Evolutionary conservation across 2,888 invertebrate species (phyloP).

Genomic region (Argynnis bischoffii): DNA sequence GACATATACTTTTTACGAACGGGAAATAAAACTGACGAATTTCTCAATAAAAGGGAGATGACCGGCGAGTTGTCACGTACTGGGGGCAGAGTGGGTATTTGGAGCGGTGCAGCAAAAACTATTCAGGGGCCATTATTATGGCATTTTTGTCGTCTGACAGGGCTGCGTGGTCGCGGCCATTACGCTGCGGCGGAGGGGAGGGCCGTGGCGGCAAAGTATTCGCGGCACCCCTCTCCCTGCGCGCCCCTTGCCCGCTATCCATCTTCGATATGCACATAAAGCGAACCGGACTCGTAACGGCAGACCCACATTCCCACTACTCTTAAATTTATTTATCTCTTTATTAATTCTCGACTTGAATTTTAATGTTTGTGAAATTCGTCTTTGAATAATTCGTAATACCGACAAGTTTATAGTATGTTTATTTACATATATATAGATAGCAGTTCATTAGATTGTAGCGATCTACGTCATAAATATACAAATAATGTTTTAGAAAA

Average conservation of each 20-base stretch:
- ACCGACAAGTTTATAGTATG: slow-evolving; percentile 39
- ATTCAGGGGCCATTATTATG: slow-evolving; percentile 81
- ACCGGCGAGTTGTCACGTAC: slow-evolving; percentile 77
- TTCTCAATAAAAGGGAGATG: slow-evolving; percentile 82
- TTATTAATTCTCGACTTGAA: slow-evolving; percentile 79
- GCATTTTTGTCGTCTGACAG: slow-evolving; percentile 83
- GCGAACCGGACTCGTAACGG: slow-evolving; percentile 78
- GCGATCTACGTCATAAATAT: slow-evolving; percentile 31
- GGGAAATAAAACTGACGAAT: slow-evolving; percentile 80
- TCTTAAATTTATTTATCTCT: slow-evolving; percentile 82
- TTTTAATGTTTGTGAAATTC: slow-evolving; percentile 65
- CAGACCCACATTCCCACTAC: slow-evolving; percentile 79
- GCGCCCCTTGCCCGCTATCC: slow-evolving; percentile 70
- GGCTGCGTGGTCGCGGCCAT: slow-evolving; percentile 78
- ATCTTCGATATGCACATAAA: slow-evolving; percentile 82
- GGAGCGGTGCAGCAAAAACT: slow-evolving; percentile 81
- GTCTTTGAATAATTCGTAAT: slow-evolving; percentile 42
- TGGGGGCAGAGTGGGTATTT: slow-evolving; percentile 72
- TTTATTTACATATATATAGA: slow-evolving; percentile 38
- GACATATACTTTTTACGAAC: slow-evolving; percentile 66
- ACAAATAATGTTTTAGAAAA: slow-evolving; percentile 27
- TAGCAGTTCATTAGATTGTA: slow-evolving; percentile 41
- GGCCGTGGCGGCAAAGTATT: slow-evolving; percentile 51
- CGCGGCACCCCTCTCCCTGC: slow-evolving; percentile 48
- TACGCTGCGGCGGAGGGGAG: slow-evolving; percentile 53